These are phyloP conservation scores for Oligia strigilis DNA, from an alignment of 2,888 invertebrate genomes.

Conservation along the genomic window DNA sequence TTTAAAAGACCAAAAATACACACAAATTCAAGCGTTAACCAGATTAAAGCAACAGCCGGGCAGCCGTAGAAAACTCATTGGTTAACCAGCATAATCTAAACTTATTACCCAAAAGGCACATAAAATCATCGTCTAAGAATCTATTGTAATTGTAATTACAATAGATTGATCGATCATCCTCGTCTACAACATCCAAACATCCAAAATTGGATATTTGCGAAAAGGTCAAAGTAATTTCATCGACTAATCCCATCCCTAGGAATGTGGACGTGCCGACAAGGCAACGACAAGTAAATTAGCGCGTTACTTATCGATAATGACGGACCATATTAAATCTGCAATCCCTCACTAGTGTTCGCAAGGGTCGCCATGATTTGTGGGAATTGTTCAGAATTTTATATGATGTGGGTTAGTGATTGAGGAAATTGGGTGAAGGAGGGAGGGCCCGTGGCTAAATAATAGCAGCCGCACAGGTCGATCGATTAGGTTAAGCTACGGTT, in stretches of 20 bases:
- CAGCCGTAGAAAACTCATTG: background rate
- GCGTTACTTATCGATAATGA: conserved; percentile 88
- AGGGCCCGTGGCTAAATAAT: too few relatives aligned
- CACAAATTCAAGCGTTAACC: background rate
- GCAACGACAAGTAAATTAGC: conserved; percentile 81
- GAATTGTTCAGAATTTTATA: too few relatives aligned
- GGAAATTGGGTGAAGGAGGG: too few relatives aligned
- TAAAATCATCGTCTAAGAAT: conserved; percentile 46
- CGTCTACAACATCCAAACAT: conserved; percentile 50
- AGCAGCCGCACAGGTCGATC: too few relatives aligned
- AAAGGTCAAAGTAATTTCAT: conserved; percentile 66
- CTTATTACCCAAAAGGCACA: conserved; percentile 23
- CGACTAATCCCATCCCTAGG: conserved; percentile 63
- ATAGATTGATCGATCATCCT: conserved; percentile 57
- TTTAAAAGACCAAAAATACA: background rate
- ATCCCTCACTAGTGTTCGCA: conserved; percentile 69
- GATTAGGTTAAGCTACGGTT: too few relatives aligned
- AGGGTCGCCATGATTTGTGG: conserved; percentile 47
- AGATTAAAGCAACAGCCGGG: background rate
- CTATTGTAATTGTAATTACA: conserved; percentile 57
- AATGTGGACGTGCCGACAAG: conserved; percentile 64
- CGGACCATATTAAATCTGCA: conserved; percentile 79
- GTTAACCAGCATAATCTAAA: conserved; percentile 24
- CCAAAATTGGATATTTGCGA: conserved; percentile 63
- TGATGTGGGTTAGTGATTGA: too few relatives aligned